phyloP scores from a whole-genome alignment of 1,140 invertebrate species.

The Cepaea nemoralis region DNA sequence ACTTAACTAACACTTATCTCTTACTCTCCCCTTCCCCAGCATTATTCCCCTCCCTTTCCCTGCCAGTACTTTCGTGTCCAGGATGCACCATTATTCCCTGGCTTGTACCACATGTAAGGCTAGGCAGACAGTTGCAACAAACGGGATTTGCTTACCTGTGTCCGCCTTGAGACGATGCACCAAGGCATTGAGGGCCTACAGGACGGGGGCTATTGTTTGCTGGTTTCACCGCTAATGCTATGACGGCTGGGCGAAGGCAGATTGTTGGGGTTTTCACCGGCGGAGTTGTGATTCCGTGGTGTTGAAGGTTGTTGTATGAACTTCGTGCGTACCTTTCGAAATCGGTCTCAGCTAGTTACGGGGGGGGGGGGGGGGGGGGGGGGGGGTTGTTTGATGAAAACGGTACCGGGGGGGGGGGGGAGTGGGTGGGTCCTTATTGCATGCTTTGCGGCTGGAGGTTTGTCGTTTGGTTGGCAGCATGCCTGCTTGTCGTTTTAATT shows the following conservation, averaged over 20 bases:
- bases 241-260: neutral
- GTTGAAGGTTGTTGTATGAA: too few relatives aligned
- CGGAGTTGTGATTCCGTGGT: too few relatives aligned
- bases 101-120: neutral
- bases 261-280: neutral
- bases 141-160: conserved; percentile 14
- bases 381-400: too few relatives aligned
- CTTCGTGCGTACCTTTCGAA: too few relatives aligned
- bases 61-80: neutral
- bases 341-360: too few relatives aligned
- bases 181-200: neutral
- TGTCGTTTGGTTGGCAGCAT: too few relatives aligned
- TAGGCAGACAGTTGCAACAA: conserved; percentile 24
- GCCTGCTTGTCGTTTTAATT: too few relatives aligned
- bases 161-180: neutral
- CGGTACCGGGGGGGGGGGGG: too few relatives aligned
- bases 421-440: too few relatives aligned
- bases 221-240: neutral
- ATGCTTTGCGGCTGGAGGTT: too few relatives aligned
- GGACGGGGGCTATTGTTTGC: conserved; percentile 22
- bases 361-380: too few relatives aligned
- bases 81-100: neutral
- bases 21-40: conserved; percentile 20
- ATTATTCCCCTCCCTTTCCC: neutral
- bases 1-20: too few relatives aligned